Percentiles rank a stretch among this genome's conserved stretches.
phyloP scores from a whole-genome alignment of 2,797 vertebrate genomes.

The Mormyrops attenuatus region DNA sequence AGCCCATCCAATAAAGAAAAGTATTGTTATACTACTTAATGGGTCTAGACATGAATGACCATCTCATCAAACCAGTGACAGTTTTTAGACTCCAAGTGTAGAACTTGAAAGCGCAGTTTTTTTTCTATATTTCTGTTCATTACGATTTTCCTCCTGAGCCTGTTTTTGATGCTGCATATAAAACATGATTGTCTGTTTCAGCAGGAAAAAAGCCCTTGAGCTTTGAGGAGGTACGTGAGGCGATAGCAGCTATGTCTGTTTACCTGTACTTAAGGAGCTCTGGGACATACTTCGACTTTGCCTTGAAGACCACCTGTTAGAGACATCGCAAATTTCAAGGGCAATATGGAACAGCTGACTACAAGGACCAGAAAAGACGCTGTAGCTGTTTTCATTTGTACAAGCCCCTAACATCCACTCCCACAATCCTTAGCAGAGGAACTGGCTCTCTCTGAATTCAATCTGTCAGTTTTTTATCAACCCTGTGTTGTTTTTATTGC shows the following conservation, averaged over 20 bases:
- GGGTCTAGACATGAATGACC: background rate
- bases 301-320: slow-evolving; percentile 90
- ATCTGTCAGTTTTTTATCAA: background rate
- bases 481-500: background rate
- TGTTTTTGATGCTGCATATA: background rate
- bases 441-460: background rate
- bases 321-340: background rate
- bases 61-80: background rate
- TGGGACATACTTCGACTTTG: slow-evolving; percentile 89
- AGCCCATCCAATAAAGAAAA: background rate
- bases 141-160: background rate
- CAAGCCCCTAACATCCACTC: background rate
- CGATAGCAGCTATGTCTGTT: slow-evolving; percentile 33
- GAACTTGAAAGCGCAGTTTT: background rate
- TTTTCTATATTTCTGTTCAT: background rate
- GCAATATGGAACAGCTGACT: background rate
- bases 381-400: background rate
- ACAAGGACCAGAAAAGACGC: background rate
- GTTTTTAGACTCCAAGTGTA: background rate
- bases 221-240: background rate
- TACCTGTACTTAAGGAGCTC: slow-evolving; percentile 89
- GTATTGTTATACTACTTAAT: background rate
- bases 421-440: background rate
- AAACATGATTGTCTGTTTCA: background rate
- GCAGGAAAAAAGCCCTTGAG: background rate